Base-by-base conservation (phyloP, 2,797 vertebrate species). In the Hozukius guyotensis region DNA sequence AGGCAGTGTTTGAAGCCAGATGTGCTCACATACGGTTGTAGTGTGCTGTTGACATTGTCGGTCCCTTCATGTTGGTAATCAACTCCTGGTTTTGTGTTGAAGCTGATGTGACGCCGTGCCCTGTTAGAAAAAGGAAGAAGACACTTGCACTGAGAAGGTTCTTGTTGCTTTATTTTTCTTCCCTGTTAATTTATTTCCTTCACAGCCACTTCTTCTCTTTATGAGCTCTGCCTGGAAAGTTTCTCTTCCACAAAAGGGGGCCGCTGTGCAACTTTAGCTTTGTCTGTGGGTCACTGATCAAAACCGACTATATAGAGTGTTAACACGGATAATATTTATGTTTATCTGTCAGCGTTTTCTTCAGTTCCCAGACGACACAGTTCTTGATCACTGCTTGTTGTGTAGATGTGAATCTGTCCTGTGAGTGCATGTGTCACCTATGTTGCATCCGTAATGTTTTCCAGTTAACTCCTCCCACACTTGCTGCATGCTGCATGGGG, bases 401-500 rank as follows among this genome's bases (percentile, higher is more conserved):
- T 85, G 65, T 87, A 76, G 42, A 75, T 86, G 70, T 90, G 56
- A 83, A 76, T 81, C 82, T 89, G 76, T 92, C 65, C 76, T 86
- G 75, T 93, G 79, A 91, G 87, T 92, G 93, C 90, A 93, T 79
- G 92, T 93, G 81, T 95, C 92, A 95, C 91, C 96, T 88, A 96
- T 95, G 89, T 96, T 93, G 96, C 95, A 87, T 95, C 90, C 96
- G 22, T 97, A 95, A 95, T 98, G 95, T 99, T 98, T 99, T 99
- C 96, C 98, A 99, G 98, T 98, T 99, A 98, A 98, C 95, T 94
- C 93, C 95, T 95, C 94, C 96, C 95, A 96, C 96, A 96, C 96
- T 97, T 95, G 94, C 96, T 97, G 98, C 97, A 98, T 98, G 97
- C 96, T 97, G 97, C 97, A 98, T 98, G 97, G 96, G 91, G 92